A percentile compares a stretch with the other conserved stretches of the same genome.
Evolutionary conservation across 2,888 invertebrate genomes (phyloP).

Genomic region (Diarsia rubi): DNA sequence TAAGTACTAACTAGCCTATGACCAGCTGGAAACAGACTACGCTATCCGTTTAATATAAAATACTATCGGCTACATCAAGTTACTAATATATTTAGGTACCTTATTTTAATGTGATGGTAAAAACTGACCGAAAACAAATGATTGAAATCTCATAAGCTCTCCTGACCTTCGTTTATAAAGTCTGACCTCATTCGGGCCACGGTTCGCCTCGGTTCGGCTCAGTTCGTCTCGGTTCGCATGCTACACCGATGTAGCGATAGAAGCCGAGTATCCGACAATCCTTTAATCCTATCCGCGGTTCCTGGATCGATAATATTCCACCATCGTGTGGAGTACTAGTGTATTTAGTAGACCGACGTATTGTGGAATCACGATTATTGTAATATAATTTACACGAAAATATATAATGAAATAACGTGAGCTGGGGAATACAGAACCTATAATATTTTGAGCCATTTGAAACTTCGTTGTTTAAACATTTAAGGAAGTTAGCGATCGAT

Average conservation of each 20-base stretch:
- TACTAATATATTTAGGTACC: not conserved
- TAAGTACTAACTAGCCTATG: not conserved
- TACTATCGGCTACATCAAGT: not conserved
- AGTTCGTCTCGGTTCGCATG: not conserved
- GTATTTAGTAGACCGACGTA: not conserved
- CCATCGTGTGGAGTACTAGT: not conserved
- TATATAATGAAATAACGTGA: not conserved
- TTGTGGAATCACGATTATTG: not conserved
- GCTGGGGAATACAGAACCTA: not conserved
- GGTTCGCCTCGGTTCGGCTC: not conserved
- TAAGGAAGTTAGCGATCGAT: not conserved
- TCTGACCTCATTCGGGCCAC: constrained; percentile 1
- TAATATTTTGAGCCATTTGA: not conserved
- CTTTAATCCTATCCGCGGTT: constrained; percentile 18
- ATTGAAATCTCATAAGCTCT: not conserved
- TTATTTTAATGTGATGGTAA: not conserved
- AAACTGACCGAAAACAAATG: not conserved
- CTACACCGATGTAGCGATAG: not conserved
- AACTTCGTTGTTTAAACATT: not conserved
- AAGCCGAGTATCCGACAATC: constrained; percentile 5
- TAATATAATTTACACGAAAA: not conserved
- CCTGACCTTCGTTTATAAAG: not conserved
- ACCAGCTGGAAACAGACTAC: not conserved
- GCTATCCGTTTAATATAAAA: not conserved
- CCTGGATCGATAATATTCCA: constrained; percentile 21